Evolutionary conservation across 2,888 invertebrate genomes (phyloP), one percentile per base, ranked within the genome.

Genomic region (Eupithecia vulgata): DNA sequence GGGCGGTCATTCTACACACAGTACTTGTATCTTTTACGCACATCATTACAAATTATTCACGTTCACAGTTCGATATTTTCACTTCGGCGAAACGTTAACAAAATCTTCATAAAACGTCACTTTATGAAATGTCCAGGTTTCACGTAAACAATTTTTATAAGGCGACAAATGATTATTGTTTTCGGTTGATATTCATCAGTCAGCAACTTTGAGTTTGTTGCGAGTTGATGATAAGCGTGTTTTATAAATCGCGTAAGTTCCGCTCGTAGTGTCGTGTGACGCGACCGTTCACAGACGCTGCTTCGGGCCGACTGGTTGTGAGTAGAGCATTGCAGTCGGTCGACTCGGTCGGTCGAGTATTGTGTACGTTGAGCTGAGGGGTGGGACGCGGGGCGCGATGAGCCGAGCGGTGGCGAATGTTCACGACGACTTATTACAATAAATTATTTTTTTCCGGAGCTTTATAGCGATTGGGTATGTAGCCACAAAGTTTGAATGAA

Each of bases 371-470:
- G 83, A 83, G 87, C 83, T 78, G 90, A 82, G 89, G 89, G 87
- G 88, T 78, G 84, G 76, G 88, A 89, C 81, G 90, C 84, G 89
- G 88, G 89, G 85, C 85, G 87, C 86, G 91, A 90, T 88, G 90
- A 88, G 87, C 92, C 94, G 95, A 95, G 88, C 87, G 86, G 90
- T 89, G 91, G 92, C 95, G 94, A 94, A 89, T 89, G 90, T 88
- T 90, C 91, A 91, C 95, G 94, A 94, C 86, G 90, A 90, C 91
- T 92, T 93, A 93, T 93, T 93, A 93, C 90, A 93, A 93, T 92
- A 93, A 93, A 93, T 93, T 91, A 91, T 93, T 91, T 92, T 65
- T 92, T 93, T 89, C 89, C 89, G 87, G 86, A 90, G 91, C 90
- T 93, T 91, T 88, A 87, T 42, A 87, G 87, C 90, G 88, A 90